Base-by-base conservation (phyloP, 2,888 invertebrate genomes). In the Dysmachus trigonus region DNA sequence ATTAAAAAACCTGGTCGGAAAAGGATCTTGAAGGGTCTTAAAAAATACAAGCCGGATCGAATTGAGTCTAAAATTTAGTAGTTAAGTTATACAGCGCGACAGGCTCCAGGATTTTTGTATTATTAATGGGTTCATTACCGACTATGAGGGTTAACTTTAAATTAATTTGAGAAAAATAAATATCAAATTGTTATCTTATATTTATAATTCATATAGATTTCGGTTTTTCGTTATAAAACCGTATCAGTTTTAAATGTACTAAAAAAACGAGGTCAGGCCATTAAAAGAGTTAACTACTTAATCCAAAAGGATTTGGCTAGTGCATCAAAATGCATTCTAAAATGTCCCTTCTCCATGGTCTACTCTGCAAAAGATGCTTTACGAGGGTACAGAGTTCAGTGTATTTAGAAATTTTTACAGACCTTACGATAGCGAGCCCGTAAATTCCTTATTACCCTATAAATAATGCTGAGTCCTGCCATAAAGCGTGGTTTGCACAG, bases 371-470 rank as follows among this genome's bases (percentile, higher is more conserved):
- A 30, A 41, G 15, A 41, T n/a, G 38, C n/a, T 76, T 77, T 77
- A 47, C 7, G 41, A 27, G 15, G 4, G 7, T 7, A 13, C 47
- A 47, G 62, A 47, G 35, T n/a, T n/a, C 22, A 77, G 47, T 8
- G 13, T 15, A 47, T 77, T 41, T 47, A 30, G 30, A 47, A 47
- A 27, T 62, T 77, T 77, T 41, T 41, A 77, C 35, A 77, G 47
- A 30, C 33, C 31, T 53, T 33, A 18, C 33, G 62, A 83, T 35
- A 83, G 83, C 30, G 71, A n/a, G 35, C 79, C 53, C 79, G 71
- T 79, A 86, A 86, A 86, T 86, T 86, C 82, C 82, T 86, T 74
- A 82, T 82, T 81, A 82, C 38, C 81, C 51, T 73, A 86, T 86
- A 86, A 86, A 86, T 86, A 72, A 86, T 33, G 30, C 51, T 38